These are phyloP conservation scores for Pristionchus exspectatus DNA, from an alignment of 2,888 invertebrate genomes.

Conservation along the genomic window DNA sequence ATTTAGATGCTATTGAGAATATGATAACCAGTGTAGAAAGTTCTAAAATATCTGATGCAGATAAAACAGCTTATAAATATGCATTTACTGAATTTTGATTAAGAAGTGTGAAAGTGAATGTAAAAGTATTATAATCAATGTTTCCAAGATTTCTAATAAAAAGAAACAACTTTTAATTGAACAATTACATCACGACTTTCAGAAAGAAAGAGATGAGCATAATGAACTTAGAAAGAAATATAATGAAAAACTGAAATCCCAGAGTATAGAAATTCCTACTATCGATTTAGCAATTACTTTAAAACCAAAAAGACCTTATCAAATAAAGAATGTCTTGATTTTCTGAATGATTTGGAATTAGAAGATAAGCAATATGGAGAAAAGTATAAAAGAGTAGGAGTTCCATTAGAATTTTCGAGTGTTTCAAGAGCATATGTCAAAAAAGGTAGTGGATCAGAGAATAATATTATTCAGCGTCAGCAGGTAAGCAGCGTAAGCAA, in stretches of 20 bases:
- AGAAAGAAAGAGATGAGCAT: conserved; percentile 14
- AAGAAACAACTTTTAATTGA: not conserved
- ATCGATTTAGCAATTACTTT: not conserved
- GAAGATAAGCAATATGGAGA: no score
- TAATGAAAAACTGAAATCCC: no score
- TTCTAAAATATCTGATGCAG: not conserved
- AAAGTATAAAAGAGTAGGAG: not conserved
- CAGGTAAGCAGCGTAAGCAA: not conserved
- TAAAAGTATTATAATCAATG: not conserved
- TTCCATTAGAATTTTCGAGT: not conserved
- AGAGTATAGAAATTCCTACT: not conserved
- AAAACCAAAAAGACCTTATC: not conserved
- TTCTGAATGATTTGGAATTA: not conserved
- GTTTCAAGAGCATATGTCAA: not conserved
- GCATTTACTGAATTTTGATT: not conserved
- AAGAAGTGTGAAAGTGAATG: conserved; percentile 14
- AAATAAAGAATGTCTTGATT: not conserved
- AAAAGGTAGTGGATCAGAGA: not conserved
- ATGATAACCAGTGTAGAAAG: not conserved
- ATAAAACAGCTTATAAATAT: not conserved
- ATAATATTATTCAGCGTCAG: not conserved
- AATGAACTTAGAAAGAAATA: not conserved
- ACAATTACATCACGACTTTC: not conserved
- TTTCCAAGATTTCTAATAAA: not conserved
- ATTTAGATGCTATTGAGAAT: not conserved